Base-by-base conservation (phyloP, 1,140 invertebrate species). In the Cylas formicarius region DNA sequence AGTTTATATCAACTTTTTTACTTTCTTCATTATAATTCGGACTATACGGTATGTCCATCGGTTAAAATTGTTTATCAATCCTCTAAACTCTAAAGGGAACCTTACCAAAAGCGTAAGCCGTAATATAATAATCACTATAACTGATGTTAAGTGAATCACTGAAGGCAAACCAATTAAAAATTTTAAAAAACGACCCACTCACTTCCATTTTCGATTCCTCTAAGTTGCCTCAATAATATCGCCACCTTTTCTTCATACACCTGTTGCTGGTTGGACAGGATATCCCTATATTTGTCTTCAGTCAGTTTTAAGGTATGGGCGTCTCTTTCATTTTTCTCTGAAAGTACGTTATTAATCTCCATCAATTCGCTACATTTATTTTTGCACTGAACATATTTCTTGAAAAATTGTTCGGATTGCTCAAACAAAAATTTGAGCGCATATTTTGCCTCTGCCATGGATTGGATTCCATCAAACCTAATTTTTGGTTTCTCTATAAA, bases 391-490 rank as follows among this genome's bases (percentile, higher is more conserved):
- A 62, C 43, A 51, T 44, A 55, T 39, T 75, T 70, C 14, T 69
- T 63, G 35, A 72, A 72, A 3, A 72, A 63, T 31, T 77, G 70
- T 1, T 71, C 67, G 0, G 71, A 58, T 8, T 73, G 52, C 18
- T 80, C 73, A 52, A 81, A 77, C 3, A 81, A 52, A 22, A 67
- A 68, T 60, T 77, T 74, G 0, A 82, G 38, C 3, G 73, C 77
- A 19, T 60, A 66, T 58, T 81, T 82, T 0, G 78, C 77, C 56
- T 86, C 83, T 1, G 69, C 57, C 65, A 84, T 73, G 2, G 76
- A 75, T 38, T 80, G 76, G 2, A 86, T 65, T 23, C 66, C 69
- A 32, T 85, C 80, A 63, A 74, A 77, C 36, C 80, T 67, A 0
- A 67, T 69, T 39, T 74, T 75, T 0, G 69, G 58, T 51, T 74